Evolutionary conservation across 2,113 vertebrate genomes (phyloP), one percentile per base, ranked within the genome.

Genomic region (Numida meleagris): DNA sequence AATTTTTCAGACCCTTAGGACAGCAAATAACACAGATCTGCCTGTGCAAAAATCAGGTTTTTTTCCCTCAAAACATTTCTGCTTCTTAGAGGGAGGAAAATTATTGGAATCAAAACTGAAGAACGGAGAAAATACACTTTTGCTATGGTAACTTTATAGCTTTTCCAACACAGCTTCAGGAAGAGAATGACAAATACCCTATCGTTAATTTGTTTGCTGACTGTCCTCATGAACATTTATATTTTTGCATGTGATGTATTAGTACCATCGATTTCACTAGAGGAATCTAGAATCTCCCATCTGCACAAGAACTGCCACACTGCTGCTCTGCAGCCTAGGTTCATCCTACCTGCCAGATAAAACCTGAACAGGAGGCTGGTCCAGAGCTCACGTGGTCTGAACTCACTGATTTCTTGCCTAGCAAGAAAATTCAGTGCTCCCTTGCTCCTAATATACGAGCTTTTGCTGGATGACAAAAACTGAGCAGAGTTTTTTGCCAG

Each of bases 1-100:
- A 68, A 29, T 63, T 88, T 95, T 89, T 88, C 92, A 89, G 53
- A 89, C 81, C 81, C n/a, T 81, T 58, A 70, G 34, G 78, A 86
- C 72, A 92, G 78, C 81, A 71, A 68, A 50, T 70, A 93, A 93
- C 36, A 34, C 29, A 70, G 72, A 79, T 27, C 58, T 87, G 72
- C 40, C 61, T 74, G 73, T 90, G 53, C 83, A 82, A 94, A 94
- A 89, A 77, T 76, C 81, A 90, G 66, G 36, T 62, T 40, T 86
- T 82, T 78, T 17, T 91, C 74, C 75, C 40, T 55, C 77, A 91
- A 83, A 93, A 91, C 16, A 18, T 53, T 89, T 81, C 63, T 48
- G 16, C 38, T 77, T 82, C 58, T 86, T n/a, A 46, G 6, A 29
- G 34, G 48, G 40, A 91, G 1, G 31, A 87, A 91, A 93, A 91